Conservation (phyloP, 2,888 invertebrate genomes). For the Callosobruchus maculatus region DNA sequence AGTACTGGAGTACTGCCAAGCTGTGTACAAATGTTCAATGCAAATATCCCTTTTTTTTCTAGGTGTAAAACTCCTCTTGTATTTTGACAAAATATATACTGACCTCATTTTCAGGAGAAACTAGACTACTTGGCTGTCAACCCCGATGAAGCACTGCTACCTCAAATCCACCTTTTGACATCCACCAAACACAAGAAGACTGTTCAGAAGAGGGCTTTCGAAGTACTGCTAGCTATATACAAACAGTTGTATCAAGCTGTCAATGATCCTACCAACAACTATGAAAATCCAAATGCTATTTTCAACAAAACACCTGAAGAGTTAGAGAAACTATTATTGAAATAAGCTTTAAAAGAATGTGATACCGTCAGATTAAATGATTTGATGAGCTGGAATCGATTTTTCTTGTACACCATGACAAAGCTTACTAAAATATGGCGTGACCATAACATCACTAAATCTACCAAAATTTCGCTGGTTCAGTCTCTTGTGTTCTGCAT, state of each 20-base stretch:
- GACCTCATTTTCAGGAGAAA: conserved; percentile 64
- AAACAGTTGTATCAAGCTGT: conserved; percentile 80
- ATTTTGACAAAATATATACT: no score
- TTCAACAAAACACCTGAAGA: conserved; percentile 77
- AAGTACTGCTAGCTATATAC: conserved; percentile 85
- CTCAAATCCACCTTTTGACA: conserved; percentile 80
- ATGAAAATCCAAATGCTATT: conserved; percentile 68
- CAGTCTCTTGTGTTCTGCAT: no score
- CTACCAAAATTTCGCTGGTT: no score
- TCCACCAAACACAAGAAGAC: conserved; percentile 71
- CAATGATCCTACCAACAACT: conserved; percentile 72
- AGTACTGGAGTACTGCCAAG: no score
- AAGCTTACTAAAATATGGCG: no score
- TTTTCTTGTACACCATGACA: no score
- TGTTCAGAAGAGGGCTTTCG: conserved; percentile 78
- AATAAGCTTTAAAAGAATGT: neutral
- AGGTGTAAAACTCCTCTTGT: no score
- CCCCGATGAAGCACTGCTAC: conserved; percentile 79
- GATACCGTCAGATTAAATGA: no score
- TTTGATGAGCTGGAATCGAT: no score
- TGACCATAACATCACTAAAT: no score
- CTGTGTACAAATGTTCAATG: no score
- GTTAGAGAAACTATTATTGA: conserved; percentile 30
- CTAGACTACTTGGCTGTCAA: conserved; percentile 82
- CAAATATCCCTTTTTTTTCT: no score